Conservation (phyloP, 37 sponge, comb jelly and placozoan genomes). For the Tethya wilhelma region DNA sequence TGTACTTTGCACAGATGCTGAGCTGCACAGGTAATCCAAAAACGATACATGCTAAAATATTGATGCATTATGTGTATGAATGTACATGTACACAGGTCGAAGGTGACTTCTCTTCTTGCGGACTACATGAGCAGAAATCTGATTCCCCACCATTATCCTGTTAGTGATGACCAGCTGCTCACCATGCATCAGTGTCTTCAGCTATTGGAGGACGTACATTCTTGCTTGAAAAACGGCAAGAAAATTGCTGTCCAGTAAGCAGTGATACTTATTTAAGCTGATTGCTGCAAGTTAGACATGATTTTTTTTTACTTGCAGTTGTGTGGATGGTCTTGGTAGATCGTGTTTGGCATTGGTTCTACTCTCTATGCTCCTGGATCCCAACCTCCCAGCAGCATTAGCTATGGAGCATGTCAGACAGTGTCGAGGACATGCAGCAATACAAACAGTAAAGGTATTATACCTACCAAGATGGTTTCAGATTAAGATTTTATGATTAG, state of each 20-base stretch:
- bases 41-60: not conserved
- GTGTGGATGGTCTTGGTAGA: constrained; percentile 76
- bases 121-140: constrained; percentile 59
- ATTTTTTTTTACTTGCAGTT: constrained; percentile 39
- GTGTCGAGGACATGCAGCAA: constrained; percentile 63
- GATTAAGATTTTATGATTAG: no score
- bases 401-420: constrained; percentile 63
- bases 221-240: constrained; percentile 22
- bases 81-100: constrained; percentile 35
- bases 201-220: constrained; percentile 46
- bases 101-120: constrained; percentile 44
- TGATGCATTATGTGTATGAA: not conserved
- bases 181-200: constrained; percentile 23
- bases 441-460: constrained; percentile 82
- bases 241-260: constrained; percentile 67
- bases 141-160: constrained; percentile 59
- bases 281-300: not conserved
- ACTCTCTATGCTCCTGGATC: constrained; percentile 61
- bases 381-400: constrained; percentile 39
- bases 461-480: not conserved
- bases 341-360: constrained; percentile 73
- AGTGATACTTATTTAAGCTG: not conserved
- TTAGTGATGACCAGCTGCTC: constrained; percentile 39
- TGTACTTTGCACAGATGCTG: constrained; percentile 78
- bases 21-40: constrained; percentile 56